A percentile compares a stretch with the other conserved stretches of the same genome.
Conservation (phyloP, 2,797 vertebrate genomes). For the Sebastes oblongus region DNA sequence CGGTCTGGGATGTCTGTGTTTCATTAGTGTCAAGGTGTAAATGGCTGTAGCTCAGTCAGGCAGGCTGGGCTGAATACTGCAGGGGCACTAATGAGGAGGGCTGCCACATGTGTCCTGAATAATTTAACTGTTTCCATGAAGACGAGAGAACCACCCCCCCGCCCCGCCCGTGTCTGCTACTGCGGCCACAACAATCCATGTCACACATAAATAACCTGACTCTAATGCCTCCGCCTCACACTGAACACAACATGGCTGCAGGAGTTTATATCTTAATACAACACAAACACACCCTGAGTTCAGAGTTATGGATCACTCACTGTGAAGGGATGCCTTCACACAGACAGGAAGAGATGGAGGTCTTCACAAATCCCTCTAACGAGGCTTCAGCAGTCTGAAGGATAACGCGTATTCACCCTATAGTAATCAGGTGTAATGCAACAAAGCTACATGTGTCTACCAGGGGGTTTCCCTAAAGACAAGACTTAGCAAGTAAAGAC, state of each 20-base stretch:
- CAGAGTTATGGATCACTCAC: not conserved
- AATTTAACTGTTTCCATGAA: slow-evolving; percentile 63
- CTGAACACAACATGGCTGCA: not conserved
- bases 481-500: not conserved
- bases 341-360: not conserved
- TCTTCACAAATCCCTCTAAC: not conserved
- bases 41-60: not conserved
- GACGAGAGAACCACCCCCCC: slow-evolving; percentile 2
- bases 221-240: not conserved
- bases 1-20: not conserved
- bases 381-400: not conserved
- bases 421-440: not conserved
- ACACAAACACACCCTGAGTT: not conserved
- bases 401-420: too few species aligned
- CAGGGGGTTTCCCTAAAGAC: not conserved
- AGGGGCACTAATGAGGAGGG: slow-evolving; percentile 42
- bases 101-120: slow-evolving; percentile 49
- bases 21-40: not conserved
- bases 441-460: not conserved
- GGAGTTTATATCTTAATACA: not conserved
- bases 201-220: not conserved
- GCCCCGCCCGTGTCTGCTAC: not conserved
- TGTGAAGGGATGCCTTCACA: not conserved
- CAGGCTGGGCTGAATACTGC: slow-evolving; percentile 18
- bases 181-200: slow-evolving; percentile 8